phyloP scores from a whole-genome alignment of 2,113 vertebrate species.

The Morone chrysops region DNA sequence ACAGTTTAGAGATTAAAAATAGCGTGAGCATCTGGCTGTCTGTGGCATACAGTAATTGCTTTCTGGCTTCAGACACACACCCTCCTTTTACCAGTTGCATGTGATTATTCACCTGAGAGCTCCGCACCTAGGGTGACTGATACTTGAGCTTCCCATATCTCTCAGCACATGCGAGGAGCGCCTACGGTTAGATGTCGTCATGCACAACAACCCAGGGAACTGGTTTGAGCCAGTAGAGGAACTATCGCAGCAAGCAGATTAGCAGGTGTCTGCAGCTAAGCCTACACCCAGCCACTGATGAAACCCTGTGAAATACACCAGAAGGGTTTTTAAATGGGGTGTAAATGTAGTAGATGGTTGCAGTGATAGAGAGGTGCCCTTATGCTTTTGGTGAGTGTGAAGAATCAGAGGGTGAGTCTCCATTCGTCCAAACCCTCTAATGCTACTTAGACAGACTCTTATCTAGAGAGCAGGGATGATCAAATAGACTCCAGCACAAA shows the following conservation, averaged over 20 bases:
- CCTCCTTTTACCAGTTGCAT: slow-evolving; percentile 12
- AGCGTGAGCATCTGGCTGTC: neutral
- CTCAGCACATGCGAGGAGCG: slow-evolving; percentile 49
- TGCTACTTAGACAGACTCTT: slow-evolving; percentile 68
- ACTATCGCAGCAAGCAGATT: slow-evolving; percentile 74
- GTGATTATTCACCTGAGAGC: slow-evolving; percentile 57
- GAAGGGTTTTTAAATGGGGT: neutral
- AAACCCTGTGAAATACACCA: neutral
- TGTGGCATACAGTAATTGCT: neutral
- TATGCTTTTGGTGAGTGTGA: neutral
- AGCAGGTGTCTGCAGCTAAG: slow-evolving; percentile 56
- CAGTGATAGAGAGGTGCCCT: slow-evolving; percentile 13
- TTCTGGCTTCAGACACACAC: neutral
- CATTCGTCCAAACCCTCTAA: slow-evolving; percentile 51
- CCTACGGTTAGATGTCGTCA: slow-evolving; percentile 67
- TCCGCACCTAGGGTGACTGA: slow-evolving; percentile 14
- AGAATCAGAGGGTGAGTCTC: slow-evolving; percentile 28
- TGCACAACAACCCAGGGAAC: slow-evolving; percentile 68
- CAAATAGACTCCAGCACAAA: slow-evolving; percentile 64
- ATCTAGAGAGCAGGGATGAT: slow-evolving; percentile 69
- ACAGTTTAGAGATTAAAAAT: neutral
- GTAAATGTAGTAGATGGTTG: neutral
- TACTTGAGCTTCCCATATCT: slow-evolving; percentile 37
- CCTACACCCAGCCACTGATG: slow-evolving; percentile 23
- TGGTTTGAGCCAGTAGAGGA: slow-evolving; percentile 76